Percentiles rank a stretch among this genome's conserved stretches.
These are phyloP conservation scores for Diogma glabrata DNA, from an alignment of 2,888 invertebrate genomes.

Conservation along the genomic window DNA sequence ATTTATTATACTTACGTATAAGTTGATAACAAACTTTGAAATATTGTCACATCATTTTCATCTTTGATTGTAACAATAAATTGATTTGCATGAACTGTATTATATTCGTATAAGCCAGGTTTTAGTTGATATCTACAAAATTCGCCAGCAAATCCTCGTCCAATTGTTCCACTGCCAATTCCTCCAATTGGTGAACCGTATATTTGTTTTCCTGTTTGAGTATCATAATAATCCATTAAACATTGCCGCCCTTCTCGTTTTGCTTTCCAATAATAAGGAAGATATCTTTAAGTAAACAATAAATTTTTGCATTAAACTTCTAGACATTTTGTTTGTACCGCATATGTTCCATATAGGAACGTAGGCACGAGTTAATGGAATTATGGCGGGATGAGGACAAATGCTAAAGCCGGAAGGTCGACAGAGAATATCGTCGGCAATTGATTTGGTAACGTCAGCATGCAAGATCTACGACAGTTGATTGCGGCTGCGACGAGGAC, in stretches of 20 bases:
- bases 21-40: constrained; percentile 67
- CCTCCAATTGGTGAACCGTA: constrained; percentile 84
- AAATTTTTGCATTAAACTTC: no score
- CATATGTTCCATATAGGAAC: no score
- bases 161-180: constrained; percentile 63
- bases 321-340: no score
- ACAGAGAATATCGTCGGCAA: no score
- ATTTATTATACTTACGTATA: constrained; percentile 46
- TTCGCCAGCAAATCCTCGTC: constrained; percentile 83
- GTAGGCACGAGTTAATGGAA: no score
- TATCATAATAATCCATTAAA: constrained; percentile 68
- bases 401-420: no score
- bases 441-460: no score
- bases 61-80: constrained; percentile 80
- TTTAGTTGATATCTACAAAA: constrained; percentile 84
- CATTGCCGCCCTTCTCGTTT: constrained; percentile 52
- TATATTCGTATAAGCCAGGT: constrained; percentile 81
- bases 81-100: constrained; percentile 72
- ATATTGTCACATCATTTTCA: constrained; percentile 52
- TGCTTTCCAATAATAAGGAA: constrained; percentile 54
- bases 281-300: no score
- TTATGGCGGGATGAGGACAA: no score
- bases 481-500: no score
- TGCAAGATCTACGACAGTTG: no score
- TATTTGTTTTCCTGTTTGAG: constrained; percentile 64